These are phyloP conservation scores for Griposia aprilina DNA, from an alignment of 2,888 invertebrate species.

Conservation along the genomic window DNA sequence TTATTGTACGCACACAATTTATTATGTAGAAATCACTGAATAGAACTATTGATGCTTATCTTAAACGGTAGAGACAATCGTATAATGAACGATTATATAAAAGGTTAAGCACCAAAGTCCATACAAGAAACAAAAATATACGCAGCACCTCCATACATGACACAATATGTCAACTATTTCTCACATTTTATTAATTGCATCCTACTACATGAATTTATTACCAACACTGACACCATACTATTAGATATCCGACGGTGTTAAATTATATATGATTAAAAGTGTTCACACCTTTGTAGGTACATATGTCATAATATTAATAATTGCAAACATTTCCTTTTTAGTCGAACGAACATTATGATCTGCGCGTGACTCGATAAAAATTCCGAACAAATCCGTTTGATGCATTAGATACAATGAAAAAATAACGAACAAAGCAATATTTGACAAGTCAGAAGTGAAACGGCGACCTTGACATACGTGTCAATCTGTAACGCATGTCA, in stretches of 20 bases:
- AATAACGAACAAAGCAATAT: slow-evolving; percentile 78
- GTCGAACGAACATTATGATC: slow-evolving; percentile 57
- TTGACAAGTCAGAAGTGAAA: slow-evolving; percentile 81
- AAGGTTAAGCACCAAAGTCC: slow-evolving; percentile 53
- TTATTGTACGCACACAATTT: slow-evolving; percentile 65
- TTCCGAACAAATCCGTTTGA: slow-evolving; percentile 74
- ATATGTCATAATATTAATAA: slow-evolving; percentile 66
- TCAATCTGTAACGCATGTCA: slow-evolving; percentile 82
- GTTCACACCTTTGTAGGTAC: slow-evolving; percentile 76
- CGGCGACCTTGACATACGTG: slow-evolving; percentile 83
- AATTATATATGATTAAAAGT: slow-evolving; percentile 67
- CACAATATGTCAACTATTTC: slow-evolving; percentile 85
- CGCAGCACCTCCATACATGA: slow-evolving; percentile 69
- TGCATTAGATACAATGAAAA: slow-evolving; percentile 64
- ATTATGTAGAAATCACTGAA: slow-evolving; percentile 64
- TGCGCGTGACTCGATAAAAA: slow-evolving; percentile 78
- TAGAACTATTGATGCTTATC: slow-evolving; percentile 65
- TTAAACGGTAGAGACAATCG: slow-evolving; percentile 58
- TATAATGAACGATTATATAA: slow-evolving; percentile 51
- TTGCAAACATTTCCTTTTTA: slow-evolving; percentile 67
- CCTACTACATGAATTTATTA: slow-evolving; percentile 74
- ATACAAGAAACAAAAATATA: slow-evolving; percentile 70
- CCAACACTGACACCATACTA: slow-evolving; percentile 56
- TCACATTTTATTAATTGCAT: slow-evolving; percentile 84
- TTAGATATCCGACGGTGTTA: slow-evolving; percentile 52